These are phyloP conservation scores for Habroteleia sp. DNA, from an alignment of 2,888 invertebrate genomes.

Conservation along the genomic window DNA sequence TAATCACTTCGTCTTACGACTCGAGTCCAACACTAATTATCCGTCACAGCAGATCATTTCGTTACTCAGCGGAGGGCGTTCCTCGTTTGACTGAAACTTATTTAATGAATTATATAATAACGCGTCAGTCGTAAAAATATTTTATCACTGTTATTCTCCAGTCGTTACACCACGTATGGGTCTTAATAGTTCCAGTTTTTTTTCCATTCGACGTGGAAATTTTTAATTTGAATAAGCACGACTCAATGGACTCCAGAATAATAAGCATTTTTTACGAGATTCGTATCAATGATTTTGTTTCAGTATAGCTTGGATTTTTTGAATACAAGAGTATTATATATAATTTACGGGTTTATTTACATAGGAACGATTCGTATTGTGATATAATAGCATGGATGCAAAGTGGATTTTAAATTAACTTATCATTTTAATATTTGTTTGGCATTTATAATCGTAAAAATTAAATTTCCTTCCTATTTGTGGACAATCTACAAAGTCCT, in stretches of 20 bases:
- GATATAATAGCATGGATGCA: constrained; percentile 7
- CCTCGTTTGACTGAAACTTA: too few relatives aligned
- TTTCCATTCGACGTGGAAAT: background rate
- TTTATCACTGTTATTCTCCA: background rate
- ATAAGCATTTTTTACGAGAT: background rate
- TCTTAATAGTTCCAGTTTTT: constrained; percentile 12
- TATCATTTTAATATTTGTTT: constrained; percentile 20
- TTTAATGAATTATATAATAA: too few relatives aligned
- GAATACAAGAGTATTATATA: background rate
- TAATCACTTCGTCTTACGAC: constrained; percentile 7
- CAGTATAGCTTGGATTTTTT: background rate
- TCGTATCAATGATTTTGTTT: background rate
- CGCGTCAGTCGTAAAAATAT: background rate
- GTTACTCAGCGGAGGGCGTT: too few relatives aligned
- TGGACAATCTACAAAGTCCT: background rate
- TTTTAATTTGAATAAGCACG: constrained; percentile 1
- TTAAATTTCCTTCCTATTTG: constrained; percentile 10
- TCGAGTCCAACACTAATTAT: background rate
- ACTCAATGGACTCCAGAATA: background rate
- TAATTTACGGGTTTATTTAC: constrained; percentile 10
- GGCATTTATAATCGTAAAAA: constrained; percentile 20
- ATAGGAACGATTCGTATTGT: constrained; percentile 18
- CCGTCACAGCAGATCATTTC: too few relatives aligned
- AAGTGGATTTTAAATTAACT: constrained; percentile 17
- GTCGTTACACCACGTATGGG: background rate